These are phyloP conservation scores for Lateolabrax maculatus DNA, from an alignment of 2,797 vertebrate genomes.

Conservation along the genomic window DNA sequence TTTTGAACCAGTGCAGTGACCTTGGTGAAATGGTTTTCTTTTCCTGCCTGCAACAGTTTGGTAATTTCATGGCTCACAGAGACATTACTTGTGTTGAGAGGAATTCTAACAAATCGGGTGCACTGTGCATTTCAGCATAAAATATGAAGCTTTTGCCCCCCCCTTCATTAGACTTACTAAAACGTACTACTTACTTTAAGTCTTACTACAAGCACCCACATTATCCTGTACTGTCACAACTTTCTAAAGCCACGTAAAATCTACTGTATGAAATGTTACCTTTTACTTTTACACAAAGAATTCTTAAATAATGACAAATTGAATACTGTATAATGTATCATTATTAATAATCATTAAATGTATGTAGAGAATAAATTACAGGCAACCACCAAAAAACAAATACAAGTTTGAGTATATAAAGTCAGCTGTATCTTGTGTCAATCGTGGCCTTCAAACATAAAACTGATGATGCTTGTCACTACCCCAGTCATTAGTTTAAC, in stretches of 20 bases:
- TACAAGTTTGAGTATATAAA: not conserved
- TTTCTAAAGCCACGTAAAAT: not conserved
- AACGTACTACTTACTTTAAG: constrained; percentile 24
- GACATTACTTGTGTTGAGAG: constrained; percentile 5
- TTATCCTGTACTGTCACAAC: constrained; percentile 1
- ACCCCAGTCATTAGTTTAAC: constrained; percentile 17
- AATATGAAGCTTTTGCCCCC: constrained; percentile 5
- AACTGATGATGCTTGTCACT: constrained; percentile 12
- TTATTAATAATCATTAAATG: not conserved
- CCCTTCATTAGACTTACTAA: no score
- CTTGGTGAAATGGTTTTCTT: constrained; percentile 16
- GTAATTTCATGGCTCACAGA: constrained; percentile 38
- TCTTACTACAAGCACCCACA: constrained; percentile 11
- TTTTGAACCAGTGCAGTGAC: constrained; percentile 24
- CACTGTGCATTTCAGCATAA: constrained; percentile 10
- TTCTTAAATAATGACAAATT: not conserved
- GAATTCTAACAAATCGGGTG: constrained; percentile 13
- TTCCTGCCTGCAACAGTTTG: constrained; percentile 30
- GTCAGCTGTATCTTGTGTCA: not conserved
- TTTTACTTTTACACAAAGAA: not conserved
- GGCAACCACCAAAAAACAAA: not conserved
- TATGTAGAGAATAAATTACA: not conserved
- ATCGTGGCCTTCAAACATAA: not conserved
- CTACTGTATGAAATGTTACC: not conserved
- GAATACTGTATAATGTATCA: not conserved